A percentile compares a stretch with the other conserved stretches of the same genome.
Evolutionary conservation across 2,113 vertebrate species (phyloP).

Genomic region (Crotalus tigris): DNA sequence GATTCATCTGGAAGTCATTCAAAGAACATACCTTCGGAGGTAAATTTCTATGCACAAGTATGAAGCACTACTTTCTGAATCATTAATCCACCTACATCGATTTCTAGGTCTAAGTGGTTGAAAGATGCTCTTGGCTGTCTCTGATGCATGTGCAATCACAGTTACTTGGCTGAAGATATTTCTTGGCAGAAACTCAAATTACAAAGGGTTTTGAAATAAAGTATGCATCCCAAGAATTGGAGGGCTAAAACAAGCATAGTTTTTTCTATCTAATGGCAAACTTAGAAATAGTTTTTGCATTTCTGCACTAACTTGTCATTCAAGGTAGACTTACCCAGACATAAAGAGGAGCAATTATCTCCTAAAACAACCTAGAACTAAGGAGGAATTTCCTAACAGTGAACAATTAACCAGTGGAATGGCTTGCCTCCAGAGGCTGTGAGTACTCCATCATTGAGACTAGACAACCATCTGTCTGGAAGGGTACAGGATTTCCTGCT

Average conservation of each 20-base stretch:
- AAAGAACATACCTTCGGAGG: neutral
- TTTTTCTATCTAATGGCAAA: neutral
- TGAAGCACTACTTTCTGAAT: neutral
- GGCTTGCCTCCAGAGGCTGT: no score
- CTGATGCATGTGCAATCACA: neutral
- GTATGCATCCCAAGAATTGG: neutral
- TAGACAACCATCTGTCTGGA: no score
- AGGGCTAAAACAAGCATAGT: neutral
- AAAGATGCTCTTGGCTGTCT: neutral
- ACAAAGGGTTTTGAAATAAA: neutral
- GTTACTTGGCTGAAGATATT: neutral
- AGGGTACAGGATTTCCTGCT: no score
- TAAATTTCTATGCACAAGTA: neutral
- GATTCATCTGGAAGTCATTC: neutral
- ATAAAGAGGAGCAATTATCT: neutral
- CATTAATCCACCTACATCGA: neutral
- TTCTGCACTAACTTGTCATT: neutral
- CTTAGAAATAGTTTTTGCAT: neutral
- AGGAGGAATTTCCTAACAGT: no score
- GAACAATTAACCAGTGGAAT: no score
- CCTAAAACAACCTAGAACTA: neutral
- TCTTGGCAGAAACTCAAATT: neutral
- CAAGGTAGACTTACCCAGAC: neutral
- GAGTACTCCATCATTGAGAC: no score
- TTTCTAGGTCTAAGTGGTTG: neutral